A percentile compares a stretch with the other conserved stretches of the same genome.
phyloP scores from a whole-genome alignment of 2,797 vertebrate species.

The Mareca penelope region DNA sequence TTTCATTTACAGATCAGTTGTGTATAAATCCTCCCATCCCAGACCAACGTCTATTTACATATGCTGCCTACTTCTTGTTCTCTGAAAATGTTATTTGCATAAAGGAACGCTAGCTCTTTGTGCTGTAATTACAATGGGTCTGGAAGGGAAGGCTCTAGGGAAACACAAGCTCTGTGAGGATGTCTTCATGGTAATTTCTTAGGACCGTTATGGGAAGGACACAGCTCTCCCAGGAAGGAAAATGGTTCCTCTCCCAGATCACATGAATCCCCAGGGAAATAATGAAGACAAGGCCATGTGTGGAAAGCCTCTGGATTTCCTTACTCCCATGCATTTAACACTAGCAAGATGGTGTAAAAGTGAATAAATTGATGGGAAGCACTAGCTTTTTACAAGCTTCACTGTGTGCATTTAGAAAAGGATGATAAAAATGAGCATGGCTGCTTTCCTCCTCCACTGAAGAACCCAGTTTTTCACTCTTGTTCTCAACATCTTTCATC shows the following conservation, averaged over 20 bases:
- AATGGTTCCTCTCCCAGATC: not conserved
- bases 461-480: not conserved
- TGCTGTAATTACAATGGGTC: not conserved
- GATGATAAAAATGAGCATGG: fast-evolving
- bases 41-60: not conserved
- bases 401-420: not conserved
- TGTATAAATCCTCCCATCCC: not conserved
- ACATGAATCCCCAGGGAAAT: not conserved
- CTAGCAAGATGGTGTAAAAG: not conserved
- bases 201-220: not conserved
- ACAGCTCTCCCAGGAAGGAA: not conserved
- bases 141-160: not conserved
- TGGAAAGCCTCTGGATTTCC: not conserved
- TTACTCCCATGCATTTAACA: not conserved
- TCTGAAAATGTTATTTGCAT: not conserved
- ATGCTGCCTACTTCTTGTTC: not conserved
- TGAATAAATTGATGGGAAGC: not conserved
- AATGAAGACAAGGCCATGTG: not conserved
- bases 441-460: not conserved
- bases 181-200: not conserved
- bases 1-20: not conserved
- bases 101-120: not conserved
- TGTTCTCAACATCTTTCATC: not conserved
- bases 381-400: not conserved
- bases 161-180: not conserved